Conservation (phyloP, 2,888 invertebrate species). For the Lasius platythorax region DNA sequence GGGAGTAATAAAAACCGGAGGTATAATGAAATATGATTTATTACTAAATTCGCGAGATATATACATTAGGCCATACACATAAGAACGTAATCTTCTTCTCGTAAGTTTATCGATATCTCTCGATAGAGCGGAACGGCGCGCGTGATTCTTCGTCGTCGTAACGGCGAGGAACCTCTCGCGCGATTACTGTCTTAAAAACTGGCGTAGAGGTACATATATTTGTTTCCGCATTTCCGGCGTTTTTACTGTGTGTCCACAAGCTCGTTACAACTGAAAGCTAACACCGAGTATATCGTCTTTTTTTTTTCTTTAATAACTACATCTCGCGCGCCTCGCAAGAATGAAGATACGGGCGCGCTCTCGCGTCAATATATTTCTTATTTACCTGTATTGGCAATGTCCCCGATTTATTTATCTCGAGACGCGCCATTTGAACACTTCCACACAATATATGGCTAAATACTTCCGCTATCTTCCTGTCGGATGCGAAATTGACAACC, state of each 20-base stretch:
- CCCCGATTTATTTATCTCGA: background rate
- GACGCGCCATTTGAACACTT: constrained; percentile 42
- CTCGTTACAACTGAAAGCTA: constrained; percentile 65
- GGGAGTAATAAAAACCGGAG: constrained; percentile 18
- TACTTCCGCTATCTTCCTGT: constrained; percentile 26
- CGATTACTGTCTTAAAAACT: constrained; percentile 50
- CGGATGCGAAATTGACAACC: constrained; percentile 20
- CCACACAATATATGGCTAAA: constrained; percentile 38
- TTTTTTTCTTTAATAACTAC: constrained; percentile 21
- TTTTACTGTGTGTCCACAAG: constrained; percentile 50
- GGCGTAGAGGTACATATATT: constrained; percentile 58
- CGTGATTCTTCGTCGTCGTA: constrained; percentile 21
- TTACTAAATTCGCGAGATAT: constrained; percentile 83
- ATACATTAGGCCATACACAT: constrained; percentile 84
- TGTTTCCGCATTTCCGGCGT: constrained; percentile 36
- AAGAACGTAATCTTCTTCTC: constrained; percentile 73
- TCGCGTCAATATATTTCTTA: constrained; percentile 20
- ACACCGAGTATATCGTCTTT: constrained; percentile 53
- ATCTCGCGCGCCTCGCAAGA: constrained; percentile 37
- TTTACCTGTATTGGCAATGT: constrained; percentile 26
- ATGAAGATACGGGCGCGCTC: constrained; percentile 4
- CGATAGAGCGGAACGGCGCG: constrained; percentile 9
- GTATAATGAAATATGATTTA: constrained; percentile 82
- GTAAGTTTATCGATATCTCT: constrained; percentile 50
- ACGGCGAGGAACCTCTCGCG: constrained; percentile 23